Conservation (phyloP, 2,888 invertebrate species). For the Spisula solida region DNA sequence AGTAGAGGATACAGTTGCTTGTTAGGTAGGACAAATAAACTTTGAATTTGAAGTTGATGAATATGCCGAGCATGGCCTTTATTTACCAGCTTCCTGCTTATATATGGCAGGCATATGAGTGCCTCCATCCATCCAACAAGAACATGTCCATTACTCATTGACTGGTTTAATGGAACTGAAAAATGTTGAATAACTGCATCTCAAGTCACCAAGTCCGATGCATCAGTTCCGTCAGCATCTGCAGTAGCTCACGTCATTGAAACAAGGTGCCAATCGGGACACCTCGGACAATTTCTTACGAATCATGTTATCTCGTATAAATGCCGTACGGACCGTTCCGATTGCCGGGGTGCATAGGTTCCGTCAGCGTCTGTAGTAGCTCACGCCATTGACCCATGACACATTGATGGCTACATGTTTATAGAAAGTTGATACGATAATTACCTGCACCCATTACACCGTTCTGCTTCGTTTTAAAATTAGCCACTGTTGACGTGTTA, state of each 20-base stretch:
- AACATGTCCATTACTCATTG: neutral
- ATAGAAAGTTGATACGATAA: constrained; percentile 57
- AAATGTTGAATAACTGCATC: constrained; percentile 24
- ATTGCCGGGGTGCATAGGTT: too few species aligned
- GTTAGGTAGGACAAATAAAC: neutral
- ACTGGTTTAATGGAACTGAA: neutral
- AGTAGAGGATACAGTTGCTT: neutral
- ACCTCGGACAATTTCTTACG: too few species aligned
- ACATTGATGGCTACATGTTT: constrained; percentile 49
- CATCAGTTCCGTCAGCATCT: constrained; percentile 31
- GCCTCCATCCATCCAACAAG: too few species aligned
- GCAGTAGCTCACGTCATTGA: constrained; percentile 37
- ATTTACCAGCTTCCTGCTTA: too few species aligned
- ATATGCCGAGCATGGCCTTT: too few species aligned
- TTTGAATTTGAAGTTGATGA: neutral
- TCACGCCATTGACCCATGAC: constrained; percentile 57
- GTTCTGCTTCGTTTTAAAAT: constrained; percentile 62
- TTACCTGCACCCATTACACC: constrained; percentile 63
- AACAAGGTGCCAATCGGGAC: too few species aligned
- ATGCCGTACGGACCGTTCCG: too few species aligned
- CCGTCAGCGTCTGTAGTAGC: constrained; percentile 17
- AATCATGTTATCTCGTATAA: too few species aligned
- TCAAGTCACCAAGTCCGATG: constrained; percentile 21
- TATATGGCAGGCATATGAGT: too few species aligned
- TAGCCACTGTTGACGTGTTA: constrained; percentile 65